phyloP scores from a whole-genome alignment of 2,888 invertebrate species.

The Lepidochrysops patricia region DNA sequence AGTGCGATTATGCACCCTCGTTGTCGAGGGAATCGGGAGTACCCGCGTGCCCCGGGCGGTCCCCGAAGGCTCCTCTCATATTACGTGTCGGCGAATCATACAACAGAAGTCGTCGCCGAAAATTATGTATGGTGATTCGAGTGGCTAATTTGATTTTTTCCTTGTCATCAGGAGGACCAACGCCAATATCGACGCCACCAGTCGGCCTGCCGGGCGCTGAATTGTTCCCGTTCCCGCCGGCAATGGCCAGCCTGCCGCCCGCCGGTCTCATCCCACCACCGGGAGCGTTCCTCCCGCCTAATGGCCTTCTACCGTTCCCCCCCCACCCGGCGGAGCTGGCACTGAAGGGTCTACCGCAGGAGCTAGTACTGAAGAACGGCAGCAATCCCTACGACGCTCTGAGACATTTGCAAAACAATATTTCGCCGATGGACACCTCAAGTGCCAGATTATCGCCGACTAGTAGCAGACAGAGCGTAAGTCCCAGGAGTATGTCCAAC shows the following conservation, averaged over 20 bases:
- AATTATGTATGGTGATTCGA: slow-evolving; percentile 27
- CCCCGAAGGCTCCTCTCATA: slow-evolving; percentile 66
- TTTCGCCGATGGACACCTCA: slow-evolving; percentile 62
- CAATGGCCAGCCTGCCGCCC: slow-evolving; percentile 58
- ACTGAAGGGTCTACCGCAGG: slow-evolving; percentile 61
- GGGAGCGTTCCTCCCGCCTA: slow-evolving; percentile 72
- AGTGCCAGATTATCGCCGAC: slow-evolving; percentile 70
- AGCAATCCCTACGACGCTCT: slow-evolving; percentile 75
- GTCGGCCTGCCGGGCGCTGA: slow-evolving; percentile 57
- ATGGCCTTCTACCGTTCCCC: slow-evolving; percentile 68
- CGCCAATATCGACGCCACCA: slow-evolving; percentile 50
- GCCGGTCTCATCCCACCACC: slow-evolving; percentile 73
- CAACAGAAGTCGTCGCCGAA: slow-evolving; percentile 34
- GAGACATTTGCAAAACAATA: slow-evolving; percentile 58
- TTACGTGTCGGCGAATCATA: slow-evolving; percentile 60
- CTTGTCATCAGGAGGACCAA: slow-evolving; percentile 62
- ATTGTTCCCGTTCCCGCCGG: slow-evolving; percentile 60
- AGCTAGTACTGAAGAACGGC: slow-evolving; percentile 69
- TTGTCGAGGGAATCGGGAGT: slow-evolving; percentile 70
- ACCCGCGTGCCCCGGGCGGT: slow-evolving; percentile 53
- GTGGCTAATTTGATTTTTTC: slow-evolving; percentile 25
- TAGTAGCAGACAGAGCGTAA: slow-evolving; percentile 71
- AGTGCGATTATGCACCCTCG: slow-evolving; percentile 75
- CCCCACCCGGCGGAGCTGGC: slow-evolving; percentile 70
- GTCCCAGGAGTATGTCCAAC: slow-evolving; percentile 61